A percentile compares a stretch with the other conserved stretches of the same genome.
Evolutionary conservation across 2,113 vertebrate species (phyloP).

Genomic region (Siniperca knerii): DNA sequence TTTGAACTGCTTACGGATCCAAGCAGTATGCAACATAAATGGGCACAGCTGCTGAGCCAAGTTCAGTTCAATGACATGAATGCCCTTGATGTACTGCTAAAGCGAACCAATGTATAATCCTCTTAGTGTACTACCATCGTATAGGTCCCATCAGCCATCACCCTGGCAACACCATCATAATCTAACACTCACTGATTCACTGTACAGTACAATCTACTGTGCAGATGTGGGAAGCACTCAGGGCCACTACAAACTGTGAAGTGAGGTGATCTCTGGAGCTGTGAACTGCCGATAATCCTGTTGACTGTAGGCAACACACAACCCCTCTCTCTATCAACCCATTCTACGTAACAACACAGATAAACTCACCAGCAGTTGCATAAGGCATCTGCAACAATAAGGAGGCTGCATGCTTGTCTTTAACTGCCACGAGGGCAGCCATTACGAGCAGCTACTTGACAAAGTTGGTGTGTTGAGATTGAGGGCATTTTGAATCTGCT

Average conservation of each 20-base stretch:
- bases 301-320: conserved; percentile 40
- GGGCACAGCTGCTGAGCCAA: conserved; percentile 27
- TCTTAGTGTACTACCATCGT: conserved; percentile 63
- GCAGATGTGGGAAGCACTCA: conserved; percentile 67
- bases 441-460: conserved; percentile 37
- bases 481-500: conserved; percentile 51
- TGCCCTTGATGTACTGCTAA: conserved; percentile 46
- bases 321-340: conserved; percentile 25
- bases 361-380: conserved; percentile 44
- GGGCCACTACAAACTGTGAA: conserved; percentile 48
- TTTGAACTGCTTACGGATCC: background rate
- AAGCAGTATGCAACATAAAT: background rate
- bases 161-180: conserved; percentile 67
- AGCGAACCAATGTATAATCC: conserved; percentile 69
- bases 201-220: conserved; percentile 36
- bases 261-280: conserved; percentile 45
- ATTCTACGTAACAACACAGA: conserved; percentile 27
- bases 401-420: conserved; percentile 17
- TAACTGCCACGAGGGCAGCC: conserved; percentile 2
- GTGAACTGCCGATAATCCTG: conserved; percentile 48
- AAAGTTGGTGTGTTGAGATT: conserved; percentile 36
- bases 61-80: conserved; percentile 26
- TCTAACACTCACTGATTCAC: conserved; percentile 56
- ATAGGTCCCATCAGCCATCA: conserved; percentile 59
- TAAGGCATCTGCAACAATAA: conserved; percentile 42